Evolutionary conservation across 2,113 vertebrate genomes (phyloP).

Genomic region (Bos taurus): DNA sequence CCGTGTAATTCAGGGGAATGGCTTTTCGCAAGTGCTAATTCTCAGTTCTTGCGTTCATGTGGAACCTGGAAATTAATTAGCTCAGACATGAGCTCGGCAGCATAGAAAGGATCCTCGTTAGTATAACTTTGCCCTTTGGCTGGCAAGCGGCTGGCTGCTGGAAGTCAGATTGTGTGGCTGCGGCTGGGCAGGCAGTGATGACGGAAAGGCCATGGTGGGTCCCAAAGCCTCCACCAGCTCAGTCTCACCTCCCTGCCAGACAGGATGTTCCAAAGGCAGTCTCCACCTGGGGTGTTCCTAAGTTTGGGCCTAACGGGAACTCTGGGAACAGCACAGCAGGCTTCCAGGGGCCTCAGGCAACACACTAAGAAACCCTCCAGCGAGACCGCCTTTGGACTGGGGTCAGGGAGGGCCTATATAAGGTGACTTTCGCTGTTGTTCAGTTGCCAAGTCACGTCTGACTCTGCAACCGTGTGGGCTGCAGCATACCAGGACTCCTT

Average conservation of each 20-base stretch:
- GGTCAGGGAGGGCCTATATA: background rate
- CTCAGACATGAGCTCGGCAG: background rate
- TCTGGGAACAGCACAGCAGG: background rate
- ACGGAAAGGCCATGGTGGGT: rapidly evolving
- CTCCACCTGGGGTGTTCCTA: background rate
- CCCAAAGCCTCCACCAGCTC: background rate
- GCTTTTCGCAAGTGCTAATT: background rate
- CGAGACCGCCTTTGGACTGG: background rate
- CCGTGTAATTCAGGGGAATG: background rate
- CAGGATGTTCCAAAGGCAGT: background rate
- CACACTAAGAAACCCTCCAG: rapidly evolving
- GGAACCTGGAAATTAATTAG: conserved; percentile 54
- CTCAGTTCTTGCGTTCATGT: conserved; percentile 1
- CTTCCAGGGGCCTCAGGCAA: background rate
- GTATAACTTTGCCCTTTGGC: background rate
- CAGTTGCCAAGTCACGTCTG: background rate
- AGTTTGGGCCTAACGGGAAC: background rate
- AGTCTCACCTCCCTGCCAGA: rapidly evolving
- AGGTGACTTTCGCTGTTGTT: background rate
- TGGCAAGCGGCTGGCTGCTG: background rate
- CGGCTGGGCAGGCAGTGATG: rapidly evolving
- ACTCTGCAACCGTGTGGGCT: background rate
- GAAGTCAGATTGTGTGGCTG: background rate
- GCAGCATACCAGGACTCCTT: background rate
- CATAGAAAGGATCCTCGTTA: background rate